Percentiles rank a stretch among this genome's conserved stretches.
These are phyloP conservation scores for Odontophorus gujanensis DNA, from an alignment of 2,113 vertebrate species.

Conservation along the genomic window DNA sequence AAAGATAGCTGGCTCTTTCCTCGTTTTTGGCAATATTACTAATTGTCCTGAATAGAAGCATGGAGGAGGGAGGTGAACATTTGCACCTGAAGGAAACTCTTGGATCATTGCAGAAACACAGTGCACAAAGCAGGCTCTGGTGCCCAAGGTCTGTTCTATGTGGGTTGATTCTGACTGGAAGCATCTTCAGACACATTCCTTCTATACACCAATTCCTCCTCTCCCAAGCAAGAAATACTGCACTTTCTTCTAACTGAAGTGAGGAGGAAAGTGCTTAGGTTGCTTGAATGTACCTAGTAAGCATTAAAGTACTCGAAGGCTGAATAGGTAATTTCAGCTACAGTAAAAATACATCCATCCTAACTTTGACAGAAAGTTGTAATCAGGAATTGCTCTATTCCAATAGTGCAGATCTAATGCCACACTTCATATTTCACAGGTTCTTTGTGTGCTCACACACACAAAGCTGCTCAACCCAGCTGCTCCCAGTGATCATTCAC, in stretches of 20 bases:
- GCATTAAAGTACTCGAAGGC: neutral
- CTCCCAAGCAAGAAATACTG: neutral
- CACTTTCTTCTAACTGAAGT: neutral
- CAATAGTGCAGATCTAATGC: conserved; percentile 7
- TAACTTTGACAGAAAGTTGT: conserved; percentile 5
- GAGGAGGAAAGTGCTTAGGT: neutral
- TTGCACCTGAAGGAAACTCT: conserved; percentile 2
- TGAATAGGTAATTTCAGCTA: conserved; percentile 22
- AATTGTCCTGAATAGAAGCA: neutral
- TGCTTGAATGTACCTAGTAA: neutral
- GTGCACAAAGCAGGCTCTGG: conserved; percentile 16
- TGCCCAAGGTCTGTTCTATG: neutral
- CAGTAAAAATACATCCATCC: conserved; percentile 10
- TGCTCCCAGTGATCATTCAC: conserved; percentile 49
- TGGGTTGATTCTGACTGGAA: neutral
- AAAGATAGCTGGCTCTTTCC: neutral
- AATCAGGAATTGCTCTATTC: conserved; percentile 13
- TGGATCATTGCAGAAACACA: neutral
- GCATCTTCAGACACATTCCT: neutral
- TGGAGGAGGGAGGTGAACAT: neutral
- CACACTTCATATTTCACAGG: neutral
- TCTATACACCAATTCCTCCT: neutral
- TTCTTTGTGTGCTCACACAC: conserved; percentile 29
- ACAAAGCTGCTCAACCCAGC: conserved; percentile 42
- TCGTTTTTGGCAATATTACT: neutral